phyloP scores from a whole-genome alignment of 2,113 vertebrate species.

The Bujurquina vittata region DNA sequence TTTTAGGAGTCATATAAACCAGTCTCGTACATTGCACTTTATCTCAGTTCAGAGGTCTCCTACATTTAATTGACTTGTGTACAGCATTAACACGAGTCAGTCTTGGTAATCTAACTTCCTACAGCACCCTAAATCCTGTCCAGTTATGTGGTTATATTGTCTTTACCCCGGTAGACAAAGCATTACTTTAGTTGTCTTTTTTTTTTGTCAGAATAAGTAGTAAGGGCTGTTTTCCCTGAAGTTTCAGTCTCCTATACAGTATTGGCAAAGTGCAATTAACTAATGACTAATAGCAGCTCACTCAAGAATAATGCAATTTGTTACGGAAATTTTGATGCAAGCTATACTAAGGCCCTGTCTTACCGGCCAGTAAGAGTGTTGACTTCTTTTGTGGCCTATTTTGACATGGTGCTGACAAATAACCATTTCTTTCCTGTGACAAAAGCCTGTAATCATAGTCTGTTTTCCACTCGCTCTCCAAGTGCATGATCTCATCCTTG shows the following conservation, averaged over 20 bases:
- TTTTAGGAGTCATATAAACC: constrained; percentile 88
- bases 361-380: constrained; percentile 40
- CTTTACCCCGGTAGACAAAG: neutral
- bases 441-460: constrained; percentile 78
- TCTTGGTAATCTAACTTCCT: constrained; percentile 6
- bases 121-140: neutral
- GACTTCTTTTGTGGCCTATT: constrained; percentile 61
- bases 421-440: constrained; percentile 73
- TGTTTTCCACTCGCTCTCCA: constrained; percentile 33
- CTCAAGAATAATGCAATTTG: constrained; percentile 36
- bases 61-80: constrained; percentile 65
- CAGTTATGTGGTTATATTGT: neutral
- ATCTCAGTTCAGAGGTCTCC: constrained; percentile 79
- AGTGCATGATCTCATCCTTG: constrained; percentile 74
- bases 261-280: constrained; percentile 11
- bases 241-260: neutral
- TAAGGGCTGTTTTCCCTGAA: neutral
- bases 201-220: neutral
- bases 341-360: constrained; percentile 3
- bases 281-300: constrained; percentile 23
- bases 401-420: constrained; percentile 78
- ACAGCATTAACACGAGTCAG: constrained; percentile 36
- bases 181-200: neutral
- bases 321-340: constrained; percentile 46
- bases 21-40: constrained; percentile 85